Percentiles rank a stretch among this genome's conserved stretches.
phyloP scores from a whole-genome alignment of 37 sponge, comb jelly and placozoan species.

The Ianthella basta region DNA sequence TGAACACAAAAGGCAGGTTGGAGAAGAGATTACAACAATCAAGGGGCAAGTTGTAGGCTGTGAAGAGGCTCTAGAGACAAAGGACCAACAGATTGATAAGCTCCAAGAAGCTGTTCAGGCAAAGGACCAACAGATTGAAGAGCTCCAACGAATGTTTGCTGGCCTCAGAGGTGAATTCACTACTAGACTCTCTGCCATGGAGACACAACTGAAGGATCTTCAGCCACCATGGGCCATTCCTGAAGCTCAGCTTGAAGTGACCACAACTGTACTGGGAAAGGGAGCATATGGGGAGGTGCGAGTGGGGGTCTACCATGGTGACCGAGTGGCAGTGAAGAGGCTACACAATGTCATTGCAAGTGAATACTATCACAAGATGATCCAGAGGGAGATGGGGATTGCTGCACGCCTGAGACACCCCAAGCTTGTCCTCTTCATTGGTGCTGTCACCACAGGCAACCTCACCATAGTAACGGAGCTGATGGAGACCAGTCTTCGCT shows the following conservation, averaged over 20 bases:
- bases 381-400: constrained; percentile 61
- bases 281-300: neutral
- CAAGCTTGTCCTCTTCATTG: constrained; percentile 74
- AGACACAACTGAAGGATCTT: neutral
- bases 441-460: constrained; percentile 42
- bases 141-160: neutral
- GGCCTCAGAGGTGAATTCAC: neutral
- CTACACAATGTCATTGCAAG: constrained; percentile 38
- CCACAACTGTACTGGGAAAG: neutral
- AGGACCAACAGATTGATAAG: too few relatives aligned
- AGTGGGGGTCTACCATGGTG: constrained; percentile 33
- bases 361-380: constrained; percentile 18
- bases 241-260: neutral
- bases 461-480: constrained; percentile 75
- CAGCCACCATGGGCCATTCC: neutral
- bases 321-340: constrained; percentile 65
- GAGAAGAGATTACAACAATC: too few relatives aligned
- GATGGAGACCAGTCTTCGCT: constrained; percentile 49
- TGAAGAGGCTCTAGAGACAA: too few relatives aligned
- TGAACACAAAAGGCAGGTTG: too few relatives aligned
- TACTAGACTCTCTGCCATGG: neutral
- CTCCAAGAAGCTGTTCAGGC: too few relatives aligned
- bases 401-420: constrained; percentile 61
- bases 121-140: neutral
- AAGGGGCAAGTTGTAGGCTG: too few relatives aligned